Percentiles rank a stretch among this genome's conserved stretches.
phyloP scores from a whole-genome alignment of 1,140 invertebrate species.

The Lordiphosa collinella region DNA sequence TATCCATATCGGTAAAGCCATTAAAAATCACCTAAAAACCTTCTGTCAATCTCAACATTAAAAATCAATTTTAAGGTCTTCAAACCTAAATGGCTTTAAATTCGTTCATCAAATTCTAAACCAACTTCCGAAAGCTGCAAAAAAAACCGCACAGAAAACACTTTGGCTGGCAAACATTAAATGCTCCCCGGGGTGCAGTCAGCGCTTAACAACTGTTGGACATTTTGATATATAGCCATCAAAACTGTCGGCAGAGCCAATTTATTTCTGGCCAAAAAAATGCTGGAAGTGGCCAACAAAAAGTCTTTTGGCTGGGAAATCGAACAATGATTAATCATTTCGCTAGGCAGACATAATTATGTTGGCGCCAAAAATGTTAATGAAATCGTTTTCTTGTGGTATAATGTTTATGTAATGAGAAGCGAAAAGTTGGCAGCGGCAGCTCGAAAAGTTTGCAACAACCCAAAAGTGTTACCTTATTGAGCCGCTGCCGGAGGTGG shows the following conservation, averaged over 20 bases:
- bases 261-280: slow-evolving; percentile 38
- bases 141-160: slow-evolving; percentile 18
- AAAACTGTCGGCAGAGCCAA: slow-evolving; percentile 40
- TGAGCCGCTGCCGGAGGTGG: slow-evolving; percentile 39
- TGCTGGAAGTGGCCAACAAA: slow-evolving; percentile 5
- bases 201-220: slow-evolving; percentile 37
- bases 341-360: slow-evolving; percentile 57
- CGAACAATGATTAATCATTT: slow-evolving; percentile 65
- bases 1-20: no score
- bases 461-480: slow-evolving; percentile 68
- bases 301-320: slow-evolving; percentile 31
- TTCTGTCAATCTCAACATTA: slow-evolving; percentile 7
- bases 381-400: slow-evolving; percentile 40
- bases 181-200: slow-evolving; percentile 50
- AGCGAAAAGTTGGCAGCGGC: slow-evolving; percentile 27
- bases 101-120: slow-evolving; percentile 2
- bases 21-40: background rate
- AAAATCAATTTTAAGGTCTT: slow-evolving; percentile 7
- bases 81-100: slow-evolving; percentile 6
- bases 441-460: slow-evolving; percentile 16
- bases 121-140: slow-evolving; percentile 1
- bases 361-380: slow-evolving; percentile 35
- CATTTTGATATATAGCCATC: slow-evolving; percentile 39
- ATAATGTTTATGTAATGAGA: slow-evolving; percentile 68
- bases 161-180: slow-evolving; percentile 31